These are phyloP conservation scores for Saimiri boliviensis DNA, from an alignment of 2,113 vertebrate species.

Conservation along the genomic window DNA sequence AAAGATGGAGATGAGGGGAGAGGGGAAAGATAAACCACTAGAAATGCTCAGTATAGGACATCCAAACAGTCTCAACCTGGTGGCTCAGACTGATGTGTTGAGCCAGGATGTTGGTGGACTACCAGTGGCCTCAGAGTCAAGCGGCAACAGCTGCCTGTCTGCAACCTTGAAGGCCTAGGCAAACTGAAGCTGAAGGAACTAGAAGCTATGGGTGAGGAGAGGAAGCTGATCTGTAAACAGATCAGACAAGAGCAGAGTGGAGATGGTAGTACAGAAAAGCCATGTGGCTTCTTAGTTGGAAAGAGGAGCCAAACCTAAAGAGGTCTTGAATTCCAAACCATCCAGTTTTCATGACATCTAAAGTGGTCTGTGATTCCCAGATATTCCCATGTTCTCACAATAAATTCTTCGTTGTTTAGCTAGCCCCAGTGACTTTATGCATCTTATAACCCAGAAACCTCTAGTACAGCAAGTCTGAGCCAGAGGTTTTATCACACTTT, in stretches of 20 bases:
- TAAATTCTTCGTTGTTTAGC: conserved; percentile 9
- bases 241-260: neutral
- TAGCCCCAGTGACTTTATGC: neutral
- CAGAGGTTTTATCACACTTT: neutral
- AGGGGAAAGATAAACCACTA: neutral
- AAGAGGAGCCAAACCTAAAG: conserved; percentile 11
- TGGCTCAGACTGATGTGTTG: neutral
- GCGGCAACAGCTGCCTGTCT: neutral
- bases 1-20: neutral
- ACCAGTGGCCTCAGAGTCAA: neutral
- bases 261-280: neutral
- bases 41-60: neutral
- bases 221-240: neutral
- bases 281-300: neutral
- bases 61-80: neutral
- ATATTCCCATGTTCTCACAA: neutral
- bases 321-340: neutral
- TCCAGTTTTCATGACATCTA: neutral
- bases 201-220: neutral
- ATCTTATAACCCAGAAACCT: conserved; percentile 19
- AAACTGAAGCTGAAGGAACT: neutral
- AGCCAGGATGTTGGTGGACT: neutral
- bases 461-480: neutral
- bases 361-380: neutral
- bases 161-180: neutral